These are phyloP conservation scores for Drosophila flavopinicola DNA, from an alignment of 2,888 invertebrate species.

Conservation along the genomic window DNA sequence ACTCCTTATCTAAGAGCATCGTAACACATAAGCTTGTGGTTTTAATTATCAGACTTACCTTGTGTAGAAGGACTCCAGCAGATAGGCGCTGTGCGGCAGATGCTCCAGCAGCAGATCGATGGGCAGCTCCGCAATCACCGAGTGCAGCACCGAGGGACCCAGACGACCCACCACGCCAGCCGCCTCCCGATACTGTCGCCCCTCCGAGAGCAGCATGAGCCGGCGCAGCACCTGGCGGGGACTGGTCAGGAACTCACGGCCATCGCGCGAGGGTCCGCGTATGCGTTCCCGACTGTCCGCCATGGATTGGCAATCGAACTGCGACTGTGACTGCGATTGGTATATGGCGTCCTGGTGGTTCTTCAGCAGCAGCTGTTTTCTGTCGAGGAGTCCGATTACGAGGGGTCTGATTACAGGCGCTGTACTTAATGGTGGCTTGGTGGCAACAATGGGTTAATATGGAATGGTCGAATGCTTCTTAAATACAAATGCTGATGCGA, in stretches of 20 bases:
- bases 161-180: constrained; percentile 92
- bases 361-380: constrained; percentile 79
- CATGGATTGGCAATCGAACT: constrained; percentile 84
- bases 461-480: constrained; percentile 42
- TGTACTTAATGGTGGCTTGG: constrained; percentile 10
- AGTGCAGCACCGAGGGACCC: constrained; percentile 91
- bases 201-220: constrained; percentile 93
- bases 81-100: constrained; percentile 93
- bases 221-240: constrained; percentile 88
- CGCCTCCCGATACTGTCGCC: constrained; percentile 95
- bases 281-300: constrained; percentile 90
- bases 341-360: constrained; percentile 77
- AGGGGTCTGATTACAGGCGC: constrained; percentile 42
- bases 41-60: too few species aligned
- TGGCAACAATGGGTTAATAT: constrained; percentile 22
- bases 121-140: constrained; percentile 91
- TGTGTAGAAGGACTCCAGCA: constrained; percentile 92
- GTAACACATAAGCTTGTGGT: constrained; percentile 28
- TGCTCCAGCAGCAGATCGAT: constrained; percentile 95
- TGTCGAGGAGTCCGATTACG: constrained; percentile 46
- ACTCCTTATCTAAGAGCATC: constrained; percentile 3
- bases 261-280: constrained; percentile 87
- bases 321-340: constrained; percentile 30
- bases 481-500: constrained; percentile 52
- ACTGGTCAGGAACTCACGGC: constrained; percentile 87